A percentile compares a stretch with the other conserved stretches of the same genome.
Evolutionary conservation across 2,113 vertebrate species (phyloP).

Genomic region (Ondatra zibethicus): DNA sequence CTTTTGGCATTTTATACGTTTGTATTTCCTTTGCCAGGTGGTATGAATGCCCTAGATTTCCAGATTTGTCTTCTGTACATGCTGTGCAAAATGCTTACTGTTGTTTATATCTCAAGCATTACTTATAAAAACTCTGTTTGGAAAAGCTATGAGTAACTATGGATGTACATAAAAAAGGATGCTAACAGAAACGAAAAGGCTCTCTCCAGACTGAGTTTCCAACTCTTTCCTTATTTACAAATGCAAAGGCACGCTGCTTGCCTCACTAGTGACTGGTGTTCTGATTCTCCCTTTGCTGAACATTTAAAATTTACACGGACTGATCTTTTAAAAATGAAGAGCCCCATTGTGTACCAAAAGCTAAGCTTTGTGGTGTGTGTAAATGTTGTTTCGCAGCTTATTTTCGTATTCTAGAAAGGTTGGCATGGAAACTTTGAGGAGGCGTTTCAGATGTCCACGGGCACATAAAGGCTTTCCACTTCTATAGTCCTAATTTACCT

Average conservation of each 20-base stretch:
- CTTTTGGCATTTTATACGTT: conserved; percentile 35
- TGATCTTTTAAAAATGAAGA: not conserved
- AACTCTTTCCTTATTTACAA: conserved; percentile 48
- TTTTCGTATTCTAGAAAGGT: conserved; percentile 50
- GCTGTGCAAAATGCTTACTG: conserved; percentile 50
- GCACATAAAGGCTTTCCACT: conserved; percentile 64
- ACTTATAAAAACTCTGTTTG: conserved; percentile 74
- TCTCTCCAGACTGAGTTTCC: conserved; percentile 25
- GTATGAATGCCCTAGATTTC: conserved; percentile 72
- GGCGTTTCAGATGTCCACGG: conserved; percentile 50
- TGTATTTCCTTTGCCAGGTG: conserved; percentile 54
- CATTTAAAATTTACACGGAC: conserved; percentile 34
- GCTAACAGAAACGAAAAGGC: conserved; percentile 66
- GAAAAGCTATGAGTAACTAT: conserved; percentile 72
- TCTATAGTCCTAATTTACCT: conserved; percentile 48
- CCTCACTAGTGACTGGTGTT: not conserved
- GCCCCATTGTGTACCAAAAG: conserved; percentile 47
- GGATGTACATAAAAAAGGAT: conserved; percentile 64
- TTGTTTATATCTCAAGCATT: conserved; percentile 69
- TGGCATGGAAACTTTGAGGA: conserved; percentile 65
- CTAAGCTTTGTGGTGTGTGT: conserved; percentile 31
- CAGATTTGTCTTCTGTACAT: conserved; percentile 55
- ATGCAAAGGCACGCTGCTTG: conserved; percentile 16
- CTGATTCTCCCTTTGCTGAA: conserved; percentile 42
- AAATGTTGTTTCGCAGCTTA: conserved; percentile 64